Evolutionary conservation across 2,113 vertebrate species (phyloP).

Genomic region (Symphodus melops): DNA sequence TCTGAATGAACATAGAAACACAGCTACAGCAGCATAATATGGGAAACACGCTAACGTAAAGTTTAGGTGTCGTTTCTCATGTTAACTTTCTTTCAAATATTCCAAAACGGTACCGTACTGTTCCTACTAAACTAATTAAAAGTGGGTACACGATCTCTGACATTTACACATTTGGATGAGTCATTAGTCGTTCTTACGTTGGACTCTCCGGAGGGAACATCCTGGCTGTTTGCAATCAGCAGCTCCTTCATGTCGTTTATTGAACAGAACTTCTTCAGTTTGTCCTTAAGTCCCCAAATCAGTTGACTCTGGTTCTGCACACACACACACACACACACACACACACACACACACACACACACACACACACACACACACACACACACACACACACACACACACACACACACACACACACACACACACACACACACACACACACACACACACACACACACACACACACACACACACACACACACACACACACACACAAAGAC

Average conservation of each 20-base stretch:
- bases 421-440: slow-evolving; percentile 6
- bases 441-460: background rate
- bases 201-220: slow-evolving; percentile 94
- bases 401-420: background rate
- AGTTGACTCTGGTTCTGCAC: slow-evolving; percentile 91
- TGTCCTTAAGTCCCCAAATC: slow-evolving; percentile 96
- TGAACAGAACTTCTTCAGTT: slow-evolving; percentile 92
- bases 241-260: slow-evolving; percentile 95
- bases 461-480: background rate
- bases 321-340: background rate
- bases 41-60: too few relatives aligned
- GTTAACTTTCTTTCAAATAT: too few relatives aligned
- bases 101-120: too few relatives aligned
- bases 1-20: too few relatives aligned
- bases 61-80: too few relatives aligned
- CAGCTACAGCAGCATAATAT: too few relatives aligned
- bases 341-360: slow-evolving; percentile 6
- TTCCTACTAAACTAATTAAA: too few relatives aligned
- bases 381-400: slow-evolving; percentile 2
- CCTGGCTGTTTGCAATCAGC: slow-evolving; percentile 94
- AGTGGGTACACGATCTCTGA: too few relatives aligned
- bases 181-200: slow-evolving; percentile 83
- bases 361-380: background rate
- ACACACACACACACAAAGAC: slow-evolving; percentile 2
- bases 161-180: background rate